phyloP scores from a whole-genome alignment of 2,113 vertebrate species.

The human region DNA sequence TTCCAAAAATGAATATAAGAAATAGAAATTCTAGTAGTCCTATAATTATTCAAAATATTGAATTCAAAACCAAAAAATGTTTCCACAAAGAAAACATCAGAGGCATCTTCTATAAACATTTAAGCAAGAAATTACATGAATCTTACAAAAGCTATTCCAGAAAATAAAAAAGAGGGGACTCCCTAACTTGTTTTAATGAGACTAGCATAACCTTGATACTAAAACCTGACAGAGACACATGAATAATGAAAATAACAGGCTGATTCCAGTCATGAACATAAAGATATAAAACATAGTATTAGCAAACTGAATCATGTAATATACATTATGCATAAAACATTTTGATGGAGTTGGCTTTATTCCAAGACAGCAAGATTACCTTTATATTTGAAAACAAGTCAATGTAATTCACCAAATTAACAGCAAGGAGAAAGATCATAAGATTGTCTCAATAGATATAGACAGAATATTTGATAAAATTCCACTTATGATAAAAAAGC shows the following conservation, averaged over 20 bases:
- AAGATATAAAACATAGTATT: not conserved
- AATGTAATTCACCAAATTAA: not conserved
- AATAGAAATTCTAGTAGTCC: conserved; percentile 3
- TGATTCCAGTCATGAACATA: not conserved
- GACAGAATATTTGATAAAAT: conserved; percentile 10
- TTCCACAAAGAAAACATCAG: not conserved
- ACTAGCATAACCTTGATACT: not conserved
- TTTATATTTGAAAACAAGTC: not conserved
- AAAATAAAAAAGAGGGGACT: not conserved
- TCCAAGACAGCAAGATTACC: not conserved
- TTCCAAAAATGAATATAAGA: conserved; percentile 29
- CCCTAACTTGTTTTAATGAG: not conserved
- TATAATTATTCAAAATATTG: not conserved
- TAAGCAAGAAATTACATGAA: not conserved
- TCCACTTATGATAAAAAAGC: not conserved
- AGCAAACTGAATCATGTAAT: not conserved
- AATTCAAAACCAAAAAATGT: not conserved
- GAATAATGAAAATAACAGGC: not conserved
- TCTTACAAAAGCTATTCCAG: not conserved
- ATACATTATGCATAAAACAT: not conserved
- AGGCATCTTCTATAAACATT: not conserved
- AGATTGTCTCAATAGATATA: not conserved
- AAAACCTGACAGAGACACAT: not conserved
- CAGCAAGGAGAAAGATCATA: not conserved
- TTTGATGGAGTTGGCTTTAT: not conserved